Evolutionary conservation across 2,888 invertebrate genomes (phyloP), one percentile per base, ranked within the genome.

Genomic region (Gastrophysa polygoni): DNA sequence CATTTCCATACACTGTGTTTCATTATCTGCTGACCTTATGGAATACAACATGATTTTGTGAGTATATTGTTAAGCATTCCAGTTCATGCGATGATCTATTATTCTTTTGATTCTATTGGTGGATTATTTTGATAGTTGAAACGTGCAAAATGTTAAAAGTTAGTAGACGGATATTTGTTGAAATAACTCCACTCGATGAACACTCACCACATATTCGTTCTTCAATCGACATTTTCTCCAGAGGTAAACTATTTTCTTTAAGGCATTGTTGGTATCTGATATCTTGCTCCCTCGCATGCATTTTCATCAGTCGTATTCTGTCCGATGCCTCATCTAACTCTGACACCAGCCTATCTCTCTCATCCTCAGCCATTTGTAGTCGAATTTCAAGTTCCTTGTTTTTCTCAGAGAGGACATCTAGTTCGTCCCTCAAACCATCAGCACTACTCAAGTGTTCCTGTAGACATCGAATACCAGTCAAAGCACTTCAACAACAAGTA

Each of bases 291-390:
- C 90, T 86, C 50, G 90, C 85, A 78, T 92, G 91, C 72, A 91
- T 87, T 81, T 97, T 96, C 72, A 97, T 84, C 73, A 93, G 87
- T 72, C 91, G 83, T 73, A 96, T 93, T 77, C 94, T 87, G 81
- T 96, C 95, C 57, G 92, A 91, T 38, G 95, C 92, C 80, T 96
- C 96, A 68, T 97, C 96, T 60, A 96, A 84, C 63, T 92, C 91
- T 54, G 89, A 87, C 54, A 88, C 86, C 56, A 96, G 83, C 65
- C 88, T 87, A 65, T 95, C 93, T 71, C 95, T 87, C 80, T 97
- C 96, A 63, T 89, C 88, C 14, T 91, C 86, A 6, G 93, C 85
- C 66, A 87, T 83, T 66, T 90, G 88, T 66, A 96, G 85, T 73
- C 77, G 85, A 78, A 91, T 86, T 80, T 97, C 96, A 72, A 97